Evolutionary conservation across 2,888 invertebrate species (phyloP).

Genomic region (Habroteleia sp.): DNA sequence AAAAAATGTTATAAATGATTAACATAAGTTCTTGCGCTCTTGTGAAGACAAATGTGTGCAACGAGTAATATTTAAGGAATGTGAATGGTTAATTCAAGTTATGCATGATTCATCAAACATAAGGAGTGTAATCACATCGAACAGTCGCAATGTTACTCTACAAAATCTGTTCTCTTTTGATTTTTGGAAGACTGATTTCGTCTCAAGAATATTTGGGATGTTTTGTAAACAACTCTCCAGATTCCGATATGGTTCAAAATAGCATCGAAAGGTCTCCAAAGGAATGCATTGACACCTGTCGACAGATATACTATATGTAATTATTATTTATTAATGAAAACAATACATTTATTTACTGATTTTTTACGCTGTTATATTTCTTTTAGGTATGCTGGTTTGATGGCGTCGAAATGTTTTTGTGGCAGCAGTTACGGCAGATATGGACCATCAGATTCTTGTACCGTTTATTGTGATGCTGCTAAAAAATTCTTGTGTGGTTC

Average conservation of each 20-base stretch:
- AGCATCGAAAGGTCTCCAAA: constrained; percentile 67
- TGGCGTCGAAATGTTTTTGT: constrained; percentile 82
- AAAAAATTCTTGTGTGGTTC: constrained; percentile 87
- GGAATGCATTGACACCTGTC: constrained; percentile 73
- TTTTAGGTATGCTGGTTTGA: constrained; percentile 81
- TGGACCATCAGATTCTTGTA: constrained; percentile 80
- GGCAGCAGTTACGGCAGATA: constrained; percentile 78
- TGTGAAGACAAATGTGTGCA: too few species aligned
- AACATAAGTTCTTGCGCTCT: too few species aligned
- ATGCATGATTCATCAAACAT: constrained; percentile 38
- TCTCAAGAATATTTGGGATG: constrained; percentile 72
- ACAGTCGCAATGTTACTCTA: constrained; percentile 23
- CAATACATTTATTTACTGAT: constrained; percentile 1
- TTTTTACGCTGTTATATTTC: constrained; percentile 3
- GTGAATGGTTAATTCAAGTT: constrained; percentile 11
- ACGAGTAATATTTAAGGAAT: not conserved
- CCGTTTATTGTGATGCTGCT: constrained; percentile 84
- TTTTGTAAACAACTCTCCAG: constrained; percentile 67
- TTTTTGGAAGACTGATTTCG: constrained; percentile 26
- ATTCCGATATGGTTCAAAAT: constrained; percentile 70
- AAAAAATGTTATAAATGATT: too few species aligned
- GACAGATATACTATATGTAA: constrained; percentile 76
- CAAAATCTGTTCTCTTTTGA: constrained; percentile 7
- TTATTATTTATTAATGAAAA: constrained; percentile 54
- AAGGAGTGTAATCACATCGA: constrained; percentile 20